These are phyloP conservation scores for Trichogramma pretiosum DNA, from an alignment of 1,140 invertebrate genomes.

Conservation along the genomic window DNA sequence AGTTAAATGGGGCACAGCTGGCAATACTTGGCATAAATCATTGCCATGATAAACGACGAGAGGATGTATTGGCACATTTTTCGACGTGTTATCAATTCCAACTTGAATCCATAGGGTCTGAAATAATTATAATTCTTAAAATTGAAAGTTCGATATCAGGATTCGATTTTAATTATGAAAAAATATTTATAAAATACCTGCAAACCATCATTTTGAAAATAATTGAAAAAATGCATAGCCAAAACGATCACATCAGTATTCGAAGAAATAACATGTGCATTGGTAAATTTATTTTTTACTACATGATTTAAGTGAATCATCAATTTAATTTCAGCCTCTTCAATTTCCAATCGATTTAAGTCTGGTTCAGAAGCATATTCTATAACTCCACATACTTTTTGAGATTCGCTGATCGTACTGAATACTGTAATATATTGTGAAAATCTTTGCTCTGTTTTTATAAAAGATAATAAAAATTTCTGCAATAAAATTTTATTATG, in stretches of 20 bases:
- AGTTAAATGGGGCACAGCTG: not conserved
- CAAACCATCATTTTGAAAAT: not conserved
- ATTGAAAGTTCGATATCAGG: not conserved
- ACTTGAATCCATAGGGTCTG: not conserved
- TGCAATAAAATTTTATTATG: not conserved
- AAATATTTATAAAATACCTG: not conserved
- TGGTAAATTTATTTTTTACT: not conserved
- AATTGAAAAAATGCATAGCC: not conserved
- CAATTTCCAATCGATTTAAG: not conserved
- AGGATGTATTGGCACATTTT: not conserved
- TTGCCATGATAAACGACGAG: not conserved
- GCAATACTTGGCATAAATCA: not conserved
- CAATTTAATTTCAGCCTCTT: not conserved
- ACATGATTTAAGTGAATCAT: not conserved
- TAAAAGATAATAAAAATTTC: not conserved
- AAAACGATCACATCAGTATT: constrained; percentile 1
- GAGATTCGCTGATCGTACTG: not conserved
- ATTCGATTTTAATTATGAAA: not conserved
- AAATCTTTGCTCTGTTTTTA: not conserved
- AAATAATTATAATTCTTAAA: not conserved
- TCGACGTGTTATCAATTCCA: not conserved
- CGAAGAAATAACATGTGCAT: not conserved
- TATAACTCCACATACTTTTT: not conserved
- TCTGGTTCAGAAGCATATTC: not conserved
- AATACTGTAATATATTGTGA: not conserved